phyloP scores from a whole-genome alignment of 2,113 vertebrate species.

The Pomatorhinus ruficollis region DNA sequence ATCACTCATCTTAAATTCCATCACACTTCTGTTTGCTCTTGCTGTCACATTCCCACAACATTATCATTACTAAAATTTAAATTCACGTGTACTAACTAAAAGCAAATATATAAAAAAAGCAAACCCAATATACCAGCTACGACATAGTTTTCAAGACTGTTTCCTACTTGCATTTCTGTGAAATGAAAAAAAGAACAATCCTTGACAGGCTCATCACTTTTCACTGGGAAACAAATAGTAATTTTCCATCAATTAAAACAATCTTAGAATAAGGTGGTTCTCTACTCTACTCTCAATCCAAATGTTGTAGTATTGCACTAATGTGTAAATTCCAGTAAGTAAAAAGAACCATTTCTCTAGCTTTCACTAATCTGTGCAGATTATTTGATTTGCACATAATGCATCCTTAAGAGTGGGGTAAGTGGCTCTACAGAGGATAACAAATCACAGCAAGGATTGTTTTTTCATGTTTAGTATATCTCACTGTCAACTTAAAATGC shows the following conservation, averaged over 20 bases:
- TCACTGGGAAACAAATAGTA: background rate
- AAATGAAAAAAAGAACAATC: background rate
- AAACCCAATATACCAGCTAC: background rate
- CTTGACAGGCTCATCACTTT: background rate
- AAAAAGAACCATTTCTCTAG: background rate
- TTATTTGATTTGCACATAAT: background rate
- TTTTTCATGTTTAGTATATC: background rate
- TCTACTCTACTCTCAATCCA: background rate
- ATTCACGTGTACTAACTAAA: background rate
- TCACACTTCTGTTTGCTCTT: background rate
- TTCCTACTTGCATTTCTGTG: background rate
- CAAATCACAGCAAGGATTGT: background rate
- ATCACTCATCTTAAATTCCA: constrained; percentile 26
- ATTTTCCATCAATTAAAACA: background rate
- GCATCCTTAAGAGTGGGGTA: background rate
- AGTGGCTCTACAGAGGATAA: background rate
- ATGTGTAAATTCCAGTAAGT: background rate
- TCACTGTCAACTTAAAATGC: background rate
- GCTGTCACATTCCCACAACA: background rate
- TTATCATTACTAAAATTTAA: background rate
- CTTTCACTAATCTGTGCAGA: background rate
- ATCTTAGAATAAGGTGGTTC: background rate
- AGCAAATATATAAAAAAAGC: background rate
- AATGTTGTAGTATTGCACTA: background rate
- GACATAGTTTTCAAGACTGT: background rate